phyloP scores from a whole-genome alignment of 2,113 vertebrate species.

The Zeus faber region DNA sequence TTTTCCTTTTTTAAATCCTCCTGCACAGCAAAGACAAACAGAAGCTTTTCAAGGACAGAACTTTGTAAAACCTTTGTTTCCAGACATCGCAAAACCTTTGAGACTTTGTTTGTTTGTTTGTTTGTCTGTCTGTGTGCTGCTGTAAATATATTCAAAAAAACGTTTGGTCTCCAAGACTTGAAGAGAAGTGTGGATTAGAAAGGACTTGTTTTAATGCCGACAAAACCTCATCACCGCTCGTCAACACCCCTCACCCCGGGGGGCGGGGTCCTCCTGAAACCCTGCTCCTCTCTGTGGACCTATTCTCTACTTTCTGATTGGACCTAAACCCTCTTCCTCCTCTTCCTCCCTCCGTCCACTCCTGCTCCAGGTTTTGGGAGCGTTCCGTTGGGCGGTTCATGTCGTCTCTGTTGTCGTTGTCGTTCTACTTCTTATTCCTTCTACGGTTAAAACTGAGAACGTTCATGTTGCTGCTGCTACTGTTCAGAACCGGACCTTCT shows the following conservation, averaged over 20 bases:
- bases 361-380: background rate
- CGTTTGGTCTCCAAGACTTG: conserved; percentile 16
- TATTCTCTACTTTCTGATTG: conserved; percentile 45
- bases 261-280: conserved; percentile 9
- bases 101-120: conserved; percentile 32
- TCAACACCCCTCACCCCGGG: conserved; percentile 6
- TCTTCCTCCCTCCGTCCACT: conserved; percentile 5
- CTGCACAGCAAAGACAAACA: background rate
- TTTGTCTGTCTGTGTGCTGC: conserved; percentile 42
- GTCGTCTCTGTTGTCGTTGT: conserved; percentile 68
- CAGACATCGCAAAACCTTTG: conserved; percentile 7
- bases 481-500: conserved; percentile 66
- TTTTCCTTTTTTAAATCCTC: background rate
- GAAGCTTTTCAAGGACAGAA: background rate
- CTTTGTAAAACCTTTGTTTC: conserved; percentile 25
- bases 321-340: conserved; percentile 52
- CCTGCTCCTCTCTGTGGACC: conserved; percentile 46
- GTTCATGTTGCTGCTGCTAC: conserved; percentile 76
- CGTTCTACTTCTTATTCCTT: conserved; percentile 24
- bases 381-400: background rate
- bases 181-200: conserved; percentile 22
- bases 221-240: conserved; percentile 44
- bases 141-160: conserved; percentile 58
- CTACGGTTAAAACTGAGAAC: conserved; percentile 30
- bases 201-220: conserved; percentile 30